Conservation (phyloP, 2,113 vertebrate genomes). For the Phalacrocorax carbo region DNA sequence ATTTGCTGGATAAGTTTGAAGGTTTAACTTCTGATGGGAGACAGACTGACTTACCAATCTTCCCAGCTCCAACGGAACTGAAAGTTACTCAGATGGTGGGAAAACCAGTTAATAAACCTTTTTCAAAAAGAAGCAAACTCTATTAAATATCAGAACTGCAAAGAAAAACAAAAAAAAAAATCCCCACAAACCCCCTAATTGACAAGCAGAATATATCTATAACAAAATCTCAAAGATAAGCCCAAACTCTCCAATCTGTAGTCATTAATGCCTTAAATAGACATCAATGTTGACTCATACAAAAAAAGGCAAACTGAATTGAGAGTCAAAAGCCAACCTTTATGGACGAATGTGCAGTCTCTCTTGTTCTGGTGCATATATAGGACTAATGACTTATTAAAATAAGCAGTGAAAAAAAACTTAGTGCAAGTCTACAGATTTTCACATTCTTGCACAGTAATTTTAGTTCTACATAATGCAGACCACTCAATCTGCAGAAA, state of each 20-base stretch:
- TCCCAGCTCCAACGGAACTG: conserved; percentile 96
- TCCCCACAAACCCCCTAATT: background rate
- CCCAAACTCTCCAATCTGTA: background rate
- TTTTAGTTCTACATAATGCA: background rate
- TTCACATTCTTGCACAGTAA: background rate
- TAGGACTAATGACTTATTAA: background rate
- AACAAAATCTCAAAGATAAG: background rate
- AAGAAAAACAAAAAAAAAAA: background rate
- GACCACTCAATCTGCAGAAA: background rate
- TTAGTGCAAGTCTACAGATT: background rate
- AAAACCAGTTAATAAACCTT: conserved; percentile 89
- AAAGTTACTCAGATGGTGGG: conserved; percentile 94
- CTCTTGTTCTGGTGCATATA: background rate
- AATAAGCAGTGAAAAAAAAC: background rate
- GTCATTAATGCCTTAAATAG: background rate
- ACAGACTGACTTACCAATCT: conserved; percentile 83
- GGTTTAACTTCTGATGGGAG: background rate
- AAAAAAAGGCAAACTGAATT: background rate
- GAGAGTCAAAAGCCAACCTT: background rate
- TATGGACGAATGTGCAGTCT: background rate
- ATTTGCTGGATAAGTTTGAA: background rate
- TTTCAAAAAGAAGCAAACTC: background rate
- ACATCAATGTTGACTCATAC: background rate
- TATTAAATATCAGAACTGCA: background rate
- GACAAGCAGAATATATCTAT: background rate